Conservation (phyloP, 2,888 invertebrate genomes). For the Chalcis sispes region DNA sequence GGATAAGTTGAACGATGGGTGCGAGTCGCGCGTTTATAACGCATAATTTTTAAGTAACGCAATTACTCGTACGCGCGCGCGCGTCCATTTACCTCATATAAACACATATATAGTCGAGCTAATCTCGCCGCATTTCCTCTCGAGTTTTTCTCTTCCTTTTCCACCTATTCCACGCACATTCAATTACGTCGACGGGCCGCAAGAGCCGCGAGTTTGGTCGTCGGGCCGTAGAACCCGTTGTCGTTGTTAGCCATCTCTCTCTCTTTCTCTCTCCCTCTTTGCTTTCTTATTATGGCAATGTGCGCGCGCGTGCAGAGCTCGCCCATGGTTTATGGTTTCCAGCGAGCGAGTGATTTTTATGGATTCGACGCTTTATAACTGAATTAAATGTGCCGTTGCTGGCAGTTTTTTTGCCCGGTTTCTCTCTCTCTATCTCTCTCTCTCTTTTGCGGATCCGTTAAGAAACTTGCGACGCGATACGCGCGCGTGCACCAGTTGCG, state of each 20-base stretch:
- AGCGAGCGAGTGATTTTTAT: conserved; percentile 12
- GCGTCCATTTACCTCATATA: too few relatives aligned
- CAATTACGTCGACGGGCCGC: conserved; percentile 1
- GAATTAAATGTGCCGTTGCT: conserved; percentile 16
- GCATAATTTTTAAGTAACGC: conserved; percentile 41
- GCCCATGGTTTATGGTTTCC: too few relatives aligned
- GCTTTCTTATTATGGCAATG: neutral
- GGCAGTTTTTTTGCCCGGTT: conserved; percentile 12
- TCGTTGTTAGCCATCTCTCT: too few relatives aligned
- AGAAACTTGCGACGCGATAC: neutral
- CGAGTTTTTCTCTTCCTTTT: neutral
- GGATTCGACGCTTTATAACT: conserved; percentile 36
- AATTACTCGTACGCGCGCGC: conserved; percentile 32
- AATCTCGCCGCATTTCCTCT: neutral
- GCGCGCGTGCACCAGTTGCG: neutral
- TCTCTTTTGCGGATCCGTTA: neutral
- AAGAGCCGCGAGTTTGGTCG: too few relatives aligned
- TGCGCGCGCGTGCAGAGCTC: neutral
- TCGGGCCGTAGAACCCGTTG: too few relatives aligned
- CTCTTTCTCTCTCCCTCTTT: too few relatives aligned
- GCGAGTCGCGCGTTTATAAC: conserved; percentile 30
- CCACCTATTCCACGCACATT: neutral
- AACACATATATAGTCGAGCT: neutral
- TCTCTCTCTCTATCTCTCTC: neutral
- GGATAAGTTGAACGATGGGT: conserved; percentile 11